phyloP scores from a whole-genome alignment of 2,888 invertebrate genomes.

The Autographa pulchrina region DNA sequence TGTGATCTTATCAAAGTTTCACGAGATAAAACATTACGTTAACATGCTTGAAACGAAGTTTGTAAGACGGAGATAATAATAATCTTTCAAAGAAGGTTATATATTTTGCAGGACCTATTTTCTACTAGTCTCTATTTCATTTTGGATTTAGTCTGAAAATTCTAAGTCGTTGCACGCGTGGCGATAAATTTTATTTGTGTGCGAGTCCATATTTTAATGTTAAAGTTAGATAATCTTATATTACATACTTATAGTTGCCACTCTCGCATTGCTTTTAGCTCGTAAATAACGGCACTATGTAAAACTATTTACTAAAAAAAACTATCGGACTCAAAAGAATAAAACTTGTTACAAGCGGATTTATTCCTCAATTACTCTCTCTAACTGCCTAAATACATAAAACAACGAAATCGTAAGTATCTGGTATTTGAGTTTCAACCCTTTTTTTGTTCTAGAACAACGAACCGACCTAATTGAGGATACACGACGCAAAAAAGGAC shows the following conservation, averaged over 20 bases:
- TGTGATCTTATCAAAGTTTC: neutral
- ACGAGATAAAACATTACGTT: neutral
- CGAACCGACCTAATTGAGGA: slow-evolving; percentile 53
- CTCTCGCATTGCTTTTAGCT: neutral
- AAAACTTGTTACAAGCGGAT: neutral
- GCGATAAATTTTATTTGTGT: neutral
- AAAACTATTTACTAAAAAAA: neutral
- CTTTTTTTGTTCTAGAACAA: slow-evolving; percentile 49
- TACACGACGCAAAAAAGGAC: slow-evolving; percentile 56
- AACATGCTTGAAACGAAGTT: neutral
- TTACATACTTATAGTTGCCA: neutral
- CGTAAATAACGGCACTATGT: neutral
- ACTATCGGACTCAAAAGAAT: neutral
- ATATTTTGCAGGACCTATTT: neutral
- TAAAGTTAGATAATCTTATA: neutral
- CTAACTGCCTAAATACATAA: slow-evolving; percentile 9
- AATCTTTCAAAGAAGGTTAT: neutral
- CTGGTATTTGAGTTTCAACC: slow-evolving; percentile 41
- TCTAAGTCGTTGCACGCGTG: slow-evolving; percentile 1
- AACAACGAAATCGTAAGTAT: slow-evolving; percentile 8
- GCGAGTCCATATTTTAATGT: neutral
- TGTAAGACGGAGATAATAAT: neutral
- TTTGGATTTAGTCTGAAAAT: neutral
- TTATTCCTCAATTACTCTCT: neutral
- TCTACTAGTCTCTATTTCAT: neutral